Percentiles rank a stretch among this genome's conserved stretches.
Evolutionary conservation across 92 coral and sea anemone genomes (phyloP).

Genomic region (Zoanthus sociatus): DNA sequence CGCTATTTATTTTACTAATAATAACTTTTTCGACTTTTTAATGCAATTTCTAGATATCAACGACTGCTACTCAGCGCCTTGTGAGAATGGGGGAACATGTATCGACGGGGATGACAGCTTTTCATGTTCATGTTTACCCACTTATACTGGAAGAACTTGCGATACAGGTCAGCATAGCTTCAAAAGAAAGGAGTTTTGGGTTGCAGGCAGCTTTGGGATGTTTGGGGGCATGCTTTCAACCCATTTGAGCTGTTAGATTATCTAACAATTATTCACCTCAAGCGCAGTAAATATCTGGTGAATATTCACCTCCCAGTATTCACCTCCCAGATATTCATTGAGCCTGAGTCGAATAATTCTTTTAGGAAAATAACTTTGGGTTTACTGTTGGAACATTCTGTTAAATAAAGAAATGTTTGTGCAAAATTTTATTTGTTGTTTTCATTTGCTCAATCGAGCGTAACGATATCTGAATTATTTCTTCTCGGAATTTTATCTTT

Average conservation of each 20-base stretch:
- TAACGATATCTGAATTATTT: too few relatives aligned
- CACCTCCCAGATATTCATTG: too few relatives aligned
- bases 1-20: not conserved
- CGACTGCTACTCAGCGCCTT: constrained; percentile 43
- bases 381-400: too few relatives aligned
- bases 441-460: too few relatives aligned
- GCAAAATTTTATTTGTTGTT: too few relatives aligned
- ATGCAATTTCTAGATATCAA: constrained; percentile 32
- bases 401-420: too few relatives aligned
- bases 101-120: not conserved
- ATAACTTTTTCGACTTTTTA: not conserved
- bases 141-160: constrained; percentile 22
- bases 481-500: too few relatives aligned
- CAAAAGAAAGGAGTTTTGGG: not conserved
- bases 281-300: too few relatives aligned
- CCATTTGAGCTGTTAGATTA: not conserved
- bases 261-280: not conserved
- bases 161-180: not conserved
- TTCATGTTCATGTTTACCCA: constrained; percentile 15
- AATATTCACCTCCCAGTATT: too few relatives aligned
- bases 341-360: too few relatives aligned
- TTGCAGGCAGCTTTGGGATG: not conserved
- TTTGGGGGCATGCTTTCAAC: not conserved
- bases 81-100: constrained; percentile 50
- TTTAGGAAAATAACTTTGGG: too few relatives aligned